Percentiles rank a stretch among this genome's conserved stretches.
These are phyloP conservation scores for Fragum fragum DNA, from an alignment of 2,888 invertebrate genomes.

Conservation along the genomic window DNA sequence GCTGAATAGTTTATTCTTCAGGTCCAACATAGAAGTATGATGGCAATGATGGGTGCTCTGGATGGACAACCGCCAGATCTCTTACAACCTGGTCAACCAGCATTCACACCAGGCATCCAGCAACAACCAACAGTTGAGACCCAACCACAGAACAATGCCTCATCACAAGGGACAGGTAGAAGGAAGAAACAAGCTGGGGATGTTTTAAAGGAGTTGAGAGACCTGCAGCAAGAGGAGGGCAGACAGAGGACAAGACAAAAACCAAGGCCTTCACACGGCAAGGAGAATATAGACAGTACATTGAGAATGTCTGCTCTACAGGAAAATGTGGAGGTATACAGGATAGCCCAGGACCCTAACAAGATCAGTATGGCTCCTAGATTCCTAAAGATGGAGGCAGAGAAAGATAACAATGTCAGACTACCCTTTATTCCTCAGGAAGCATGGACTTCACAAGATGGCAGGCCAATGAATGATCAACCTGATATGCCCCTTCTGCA, in stretches of 20 bases:
- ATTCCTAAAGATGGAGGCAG: constrained; percentile 74
- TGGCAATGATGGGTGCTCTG: constrained; percentile 84
- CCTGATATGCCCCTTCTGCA: constrained; percentile 72
- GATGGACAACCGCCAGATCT: constrained; percentile 63
- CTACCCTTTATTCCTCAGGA: constrained; percentile 71
- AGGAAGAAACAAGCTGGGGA: constrained; percentile 63
- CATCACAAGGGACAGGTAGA: constrained; percentile 27
- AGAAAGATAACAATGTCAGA: constrained; percentile 66
- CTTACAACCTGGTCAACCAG: not conserved
- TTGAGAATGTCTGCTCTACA: constrained; percentile 55
- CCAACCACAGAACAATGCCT: not conserved
- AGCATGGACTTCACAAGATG: constrained; percentile 65
- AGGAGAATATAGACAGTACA: constrained; percentile 39
- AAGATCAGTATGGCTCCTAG: constrained; percentile 64
- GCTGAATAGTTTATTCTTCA: no score
- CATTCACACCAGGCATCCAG: constrained; percentile 37
- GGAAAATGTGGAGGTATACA: constrained; percentile 47
- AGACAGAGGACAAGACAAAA: constrained; percentile 33
- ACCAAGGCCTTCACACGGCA: constrained; percentile 47
- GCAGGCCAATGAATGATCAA: constrained; percentile 21
- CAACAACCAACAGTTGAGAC: not conserved
- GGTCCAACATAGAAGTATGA: constrained; percentile 83
- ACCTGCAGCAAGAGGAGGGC: constrained; percentile 68
- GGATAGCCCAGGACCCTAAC: constrained; percentile 48
- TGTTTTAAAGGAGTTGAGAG: constrained; percentile 74